These are phyloP conservation scores for Astyanax mexicanus DNA, from an alignment of 2,797 vertebrate genomes.

Conservation along the genomic window DNA sequence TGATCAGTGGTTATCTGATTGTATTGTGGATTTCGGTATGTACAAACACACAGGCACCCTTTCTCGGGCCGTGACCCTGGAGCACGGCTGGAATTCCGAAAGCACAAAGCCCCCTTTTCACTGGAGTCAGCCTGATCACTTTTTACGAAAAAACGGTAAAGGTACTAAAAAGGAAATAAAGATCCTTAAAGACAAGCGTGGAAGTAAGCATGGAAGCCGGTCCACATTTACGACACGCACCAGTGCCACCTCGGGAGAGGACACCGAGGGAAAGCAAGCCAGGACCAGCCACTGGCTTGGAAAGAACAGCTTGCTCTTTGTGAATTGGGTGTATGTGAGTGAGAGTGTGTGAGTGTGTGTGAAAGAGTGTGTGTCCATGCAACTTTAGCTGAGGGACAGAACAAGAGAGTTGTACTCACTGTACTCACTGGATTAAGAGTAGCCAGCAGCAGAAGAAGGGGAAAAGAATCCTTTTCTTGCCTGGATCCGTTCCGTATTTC, in stretches of 20 bases:
- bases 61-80: conserved; percentile 84
- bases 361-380: conserved; percentile 9
- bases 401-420: conserved; percentile 52
- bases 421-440: conserved; percentile 24
- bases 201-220: neutral
- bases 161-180: conserved; percentile 26
- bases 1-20: conserved; percentile 42
- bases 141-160: conserved; percentile 73
- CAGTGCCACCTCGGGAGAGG: neutral
- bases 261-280: neutral
- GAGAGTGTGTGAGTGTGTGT: conserved; percentile 5
- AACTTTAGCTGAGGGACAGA: conserved; percentile 41
- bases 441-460: conserved; percentile 61
- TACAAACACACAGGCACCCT: conserved; percentile 64
- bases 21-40: conserved; percentile 42
- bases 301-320: conserved; percentile 28
- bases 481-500: conserved; percentile 83
- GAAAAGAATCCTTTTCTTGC: conserved; percentile 75
- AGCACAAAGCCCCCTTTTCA: conserved; percentile 85
- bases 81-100: conserved; percentile 79
- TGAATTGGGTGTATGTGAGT: neutral
- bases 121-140: conserved; percentile 64
- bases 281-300: neutral
- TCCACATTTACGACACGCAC: neutral
- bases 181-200: neutral